phyloP scores from a whole-genome alignment of 2,113 vertebrate genomes.

The Apteryx owenii region DNA sequence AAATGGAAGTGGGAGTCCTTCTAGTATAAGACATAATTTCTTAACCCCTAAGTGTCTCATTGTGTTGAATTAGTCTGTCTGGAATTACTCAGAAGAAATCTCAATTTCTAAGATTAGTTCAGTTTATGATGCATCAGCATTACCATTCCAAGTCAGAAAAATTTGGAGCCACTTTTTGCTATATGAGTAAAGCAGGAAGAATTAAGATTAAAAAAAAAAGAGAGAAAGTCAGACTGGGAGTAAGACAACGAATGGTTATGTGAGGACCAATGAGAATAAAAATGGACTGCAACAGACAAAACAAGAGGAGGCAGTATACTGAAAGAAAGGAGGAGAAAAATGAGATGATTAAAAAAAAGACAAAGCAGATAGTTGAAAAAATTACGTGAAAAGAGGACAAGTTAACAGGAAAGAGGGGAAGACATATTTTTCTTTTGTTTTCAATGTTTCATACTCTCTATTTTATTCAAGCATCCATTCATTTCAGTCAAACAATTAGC shows the following conservation, averaged over 20 bases:
- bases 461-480: background rate
- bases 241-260: background rate
- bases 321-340: background rate
- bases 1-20: background rate
- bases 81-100: background rate
- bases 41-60: background rate
- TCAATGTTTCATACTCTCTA: background rate
- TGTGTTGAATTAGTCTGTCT: background rate
- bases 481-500: background rate
- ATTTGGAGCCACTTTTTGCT: background rate
- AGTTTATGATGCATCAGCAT: accelerated
- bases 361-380: background rate
- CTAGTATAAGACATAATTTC: too few species aligned
- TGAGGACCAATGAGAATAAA: background rate
- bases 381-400: background rate
- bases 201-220: background rate
- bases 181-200: background rate
- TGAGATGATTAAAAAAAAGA: background rate
- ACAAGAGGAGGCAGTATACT: background rate
- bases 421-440: background rate
- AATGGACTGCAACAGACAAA: background rate
- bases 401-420: background rate
- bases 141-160: background rate
- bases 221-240: background rate
- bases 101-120: background rate